Percentiles rank a stretch among this genome's conserved stretches.
These are phyloP conservation scores for Syrphus vitripennis DNA, from an alignment of 2,888 invertebrate genomes.

Conservation along the genomic window DNA sequence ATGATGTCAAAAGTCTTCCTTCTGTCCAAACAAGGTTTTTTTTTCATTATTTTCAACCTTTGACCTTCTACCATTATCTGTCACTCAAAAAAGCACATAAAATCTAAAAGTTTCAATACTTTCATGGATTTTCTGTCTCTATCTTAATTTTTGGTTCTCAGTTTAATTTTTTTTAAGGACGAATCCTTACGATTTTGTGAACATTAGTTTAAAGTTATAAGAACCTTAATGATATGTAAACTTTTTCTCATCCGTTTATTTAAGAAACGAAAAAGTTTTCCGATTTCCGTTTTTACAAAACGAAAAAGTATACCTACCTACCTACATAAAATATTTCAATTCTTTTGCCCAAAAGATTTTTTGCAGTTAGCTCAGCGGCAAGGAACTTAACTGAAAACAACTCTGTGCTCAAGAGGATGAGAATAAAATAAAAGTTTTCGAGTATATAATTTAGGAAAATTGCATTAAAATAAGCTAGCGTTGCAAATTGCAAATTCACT, in stretches of 20 bases:
- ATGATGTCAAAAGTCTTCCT: slow-evolving; percentile 21
- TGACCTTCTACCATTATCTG: neutral
- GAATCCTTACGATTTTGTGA: slow-evolving; percentile 6
- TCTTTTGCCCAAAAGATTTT: neutral
- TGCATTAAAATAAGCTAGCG: slow-evolving; percentile 57
- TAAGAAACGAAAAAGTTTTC: slow-evolving; percentile 33
- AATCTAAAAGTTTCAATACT: neutral
- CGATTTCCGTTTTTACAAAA: slow-evolving; percentile 39
- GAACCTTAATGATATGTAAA: slow-evolving; percentile 69
- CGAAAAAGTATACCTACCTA: neutral
- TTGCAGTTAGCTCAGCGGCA: neutral
- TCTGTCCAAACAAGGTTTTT: slow-evolving; percentile 41
- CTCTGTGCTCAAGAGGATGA: neutral
- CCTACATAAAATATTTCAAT: neutral
- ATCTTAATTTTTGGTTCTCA: neutral
- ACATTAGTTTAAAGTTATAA: slow-evolving; percentile 58
- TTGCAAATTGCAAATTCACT: slow-evolving; percentile 54
- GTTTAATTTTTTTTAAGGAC: neutral
- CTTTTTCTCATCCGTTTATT: slow-evolving; percentile 35
- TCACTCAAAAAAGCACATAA: neutral
- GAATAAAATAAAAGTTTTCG: slow-evolving; percentile 23
- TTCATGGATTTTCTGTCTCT: neutral
- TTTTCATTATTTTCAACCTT: neutral
- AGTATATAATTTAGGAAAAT: slow-evolving; percentile 49
- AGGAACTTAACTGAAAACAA: too few relatives aligned